phyloP scores from a whole-genome alignment of 2,888 invertebrate species.

The Clitarchus hookeri region DNA sequence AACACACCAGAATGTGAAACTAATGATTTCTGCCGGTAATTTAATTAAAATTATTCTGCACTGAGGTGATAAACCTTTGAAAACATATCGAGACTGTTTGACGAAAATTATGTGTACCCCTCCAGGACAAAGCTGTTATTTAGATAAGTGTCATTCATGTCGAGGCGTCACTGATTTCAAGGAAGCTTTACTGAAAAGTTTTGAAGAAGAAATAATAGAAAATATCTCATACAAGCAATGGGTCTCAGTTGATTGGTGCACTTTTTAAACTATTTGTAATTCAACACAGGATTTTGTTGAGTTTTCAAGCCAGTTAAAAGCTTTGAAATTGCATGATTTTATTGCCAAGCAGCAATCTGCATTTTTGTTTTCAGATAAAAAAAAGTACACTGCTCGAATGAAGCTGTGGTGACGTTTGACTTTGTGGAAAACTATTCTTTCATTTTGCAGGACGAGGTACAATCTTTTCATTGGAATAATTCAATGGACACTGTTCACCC shows the following conservation, averaged over 20 bases:
- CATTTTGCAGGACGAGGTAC: conserved; percentile 21
- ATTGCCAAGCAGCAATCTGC: conserved; percentile 25
- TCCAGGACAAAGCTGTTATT: not conserved
- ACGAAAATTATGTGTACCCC: conserved; percentile 15
- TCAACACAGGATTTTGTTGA: not conserved
- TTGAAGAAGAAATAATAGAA: conserved; percentile 18
- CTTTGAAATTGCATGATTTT: not conserved
- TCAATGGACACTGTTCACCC: not conserved
- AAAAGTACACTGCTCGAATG: not conserved
- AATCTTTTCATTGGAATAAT: conserved; percentile 25
- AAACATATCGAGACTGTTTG: not conserved
- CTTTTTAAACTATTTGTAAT: conserved; percentile 10
- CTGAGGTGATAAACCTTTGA: not conserved
- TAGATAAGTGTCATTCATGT: conserved; percentile 6
- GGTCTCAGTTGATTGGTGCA: conserved; percentile 16
- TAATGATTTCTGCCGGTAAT: not conserved
- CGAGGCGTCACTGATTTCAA: not conserved
- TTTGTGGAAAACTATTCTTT: conserved; percentile 24
- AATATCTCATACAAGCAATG: conserved; percentile 1
- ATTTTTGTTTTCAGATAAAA: not conserved
- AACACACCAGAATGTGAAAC: not conserved
- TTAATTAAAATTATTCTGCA: not conserved
- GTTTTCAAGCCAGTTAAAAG: not conserved
- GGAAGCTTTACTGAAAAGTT: not conserved
- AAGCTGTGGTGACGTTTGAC: not conserved